Base-by-base conservation (phyloP, 2,113 vertebrate genomes). In the Calidris pygmaea region DNA sequence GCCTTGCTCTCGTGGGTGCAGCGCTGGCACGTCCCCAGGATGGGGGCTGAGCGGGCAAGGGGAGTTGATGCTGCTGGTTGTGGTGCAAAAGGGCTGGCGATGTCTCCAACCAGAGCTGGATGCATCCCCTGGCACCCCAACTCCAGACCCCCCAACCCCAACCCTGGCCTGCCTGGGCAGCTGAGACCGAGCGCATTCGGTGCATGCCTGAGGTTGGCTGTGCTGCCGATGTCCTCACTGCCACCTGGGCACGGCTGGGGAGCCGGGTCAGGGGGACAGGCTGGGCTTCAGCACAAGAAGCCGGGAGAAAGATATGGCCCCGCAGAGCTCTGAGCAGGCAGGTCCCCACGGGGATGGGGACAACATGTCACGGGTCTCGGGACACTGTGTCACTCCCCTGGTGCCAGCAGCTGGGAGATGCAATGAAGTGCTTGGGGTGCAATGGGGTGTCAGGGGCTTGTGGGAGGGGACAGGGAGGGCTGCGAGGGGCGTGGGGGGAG, bases 1-100 rank as follows among this genome's bases (percentile, higher is more conserved):
- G 56, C 12, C 43, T 45, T 0, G 0, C 35, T 65, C 26, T 14
- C 45, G 1, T 0, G 1, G 34, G 2, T 8, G 4, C 9, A 14
- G 88, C 0, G 1, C 34, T 35, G 59, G 21, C n/a, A n/a, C 0
- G 5, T 37, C 37, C 62, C 26, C 60, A 5, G n/a, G 1, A 1
- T 1, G 43, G 20, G 52, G 18, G 10, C 24, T 53, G 68, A 48
- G 32, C 0, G 1, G 11, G 27, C 6, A 11, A 19, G 16, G 43
- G 26, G 13, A 23, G 39, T 10, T 29, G 60, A 17, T 87, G 50
- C 66, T 60, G 59, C 35, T 60, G 34, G 15, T 6, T 18, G 39
- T 30, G 65, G 22, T 53, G 55, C 34, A 6, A 1, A 2, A 48
- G 39, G 21, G 20, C 5, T 6, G 23, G 15, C 16, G 48, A 14